These are phyloP conservation scores for Psephotus haematonotus DNA, from an alignment of 2,113 vertebrate genomes.

Conservation along the genomic window DNA sequence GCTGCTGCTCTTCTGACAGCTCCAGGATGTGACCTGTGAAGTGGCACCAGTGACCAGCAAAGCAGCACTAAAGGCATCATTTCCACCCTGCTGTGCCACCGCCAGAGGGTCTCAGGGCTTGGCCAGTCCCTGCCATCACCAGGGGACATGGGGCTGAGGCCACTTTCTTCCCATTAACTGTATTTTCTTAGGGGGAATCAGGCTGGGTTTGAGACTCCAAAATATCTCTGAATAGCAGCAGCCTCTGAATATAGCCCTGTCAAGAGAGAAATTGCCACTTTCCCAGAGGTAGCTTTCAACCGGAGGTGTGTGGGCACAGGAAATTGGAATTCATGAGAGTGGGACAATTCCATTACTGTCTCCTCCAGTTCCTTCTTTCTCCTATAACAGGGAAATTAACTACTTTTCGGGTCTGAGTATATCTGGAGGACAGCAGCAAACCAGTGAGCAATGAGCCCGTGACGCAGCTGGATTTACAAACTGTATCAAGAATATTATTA, in stretches of 20 bases:
- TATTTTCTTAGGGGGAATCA: background rate
- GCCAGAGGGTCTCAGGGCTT: background rate
- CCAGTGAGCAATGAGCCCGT: background rate
- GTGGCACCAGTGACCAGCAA: background rate
- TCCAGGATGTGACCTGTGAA: background rate
- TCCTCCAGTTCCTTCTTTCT: constrained; percentile 35
- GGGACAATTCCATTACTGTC: constrained; percentile 56
- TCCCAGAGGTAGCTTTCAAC: background rate
- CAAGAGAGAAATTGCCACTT: constrained; percentile 63
- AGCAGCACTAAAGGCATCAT: background rate
- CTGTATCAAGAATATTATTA: constrained; percentile 52
- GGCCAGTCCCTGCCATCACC: rapidly evolving
- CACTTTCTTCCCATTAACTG: background rate
- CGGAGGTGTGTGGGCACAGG: background rate
- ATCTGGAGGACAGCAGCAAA: background rate
- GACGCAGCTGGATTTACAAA: constrained; percentile 73
- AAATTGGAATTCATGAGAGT: constrained; percentile 61
- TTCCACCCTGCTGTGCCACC: background rate
- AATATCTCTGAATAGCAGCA: background rate
- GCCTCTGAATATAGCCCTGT: constrained; percentile 8
- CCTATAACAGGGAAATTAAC: constrained; percentile 46
- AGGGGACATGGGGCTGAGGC: background rate
- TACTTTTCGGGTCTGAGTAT: constrained; percentile 1
- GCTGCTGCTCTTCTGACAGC: background rate
- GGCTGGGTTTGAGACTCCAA: background rate